Conservation (phyloP, 2,888 invertebrate genomes). For the Protonemura montana region DNA sequence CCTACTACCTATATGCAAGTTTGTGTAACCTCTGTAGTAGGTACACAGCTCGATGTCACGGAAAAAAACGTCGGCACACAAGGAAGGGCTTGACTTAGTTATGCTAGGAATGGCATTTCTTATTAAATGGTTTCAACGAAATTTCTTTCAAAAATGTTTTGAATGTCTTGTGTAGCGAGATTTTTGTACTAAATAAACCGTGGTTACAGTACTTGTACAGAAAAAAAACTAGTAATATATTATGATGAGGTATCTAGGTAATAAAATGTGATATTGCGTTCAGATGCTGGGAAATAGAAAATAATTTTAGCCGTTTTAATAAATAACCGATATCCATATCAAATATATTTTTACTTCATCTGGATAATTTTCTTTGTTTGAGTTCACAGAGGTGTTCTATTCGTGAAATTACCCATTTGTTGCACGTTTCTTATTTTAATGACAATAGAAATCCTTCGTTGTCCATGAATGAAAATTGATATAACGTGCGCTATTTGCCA, state of each 20-base stretch:
- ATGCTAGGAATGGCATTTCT: conserved; percentile 7
- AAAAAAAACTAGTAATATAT: background rate
- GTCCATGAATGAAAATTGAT: background rate
- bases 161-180: background rate
- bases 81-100: background rate
- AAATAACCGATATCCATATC: background rate
- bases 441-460: background rate
- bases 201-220: background rate
- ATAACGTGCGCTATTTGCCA: background rate
- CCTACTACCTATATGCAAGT: background rate
- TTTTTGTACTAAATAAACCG: background rate
- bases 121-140: background rate
- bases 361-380: no score
- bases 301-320: background rate
- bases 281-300: background rate
- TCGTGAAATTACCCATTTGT: background rate
- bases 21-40: background rate
- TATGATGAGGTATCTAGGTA: background rate
- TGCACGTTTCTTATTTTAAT: background rate
- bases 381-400: no score
- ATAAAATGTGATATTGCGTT: background rate
- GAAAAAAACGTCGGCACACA: background rate
- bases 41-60: background rate
- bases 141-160: background rate
- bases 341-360: background rate